These are phyloP conservation scores for Protomyctophum bolini DNA, from an alignment of 2,113 vertebrate species.

Conservation along the genomic window DNA sequence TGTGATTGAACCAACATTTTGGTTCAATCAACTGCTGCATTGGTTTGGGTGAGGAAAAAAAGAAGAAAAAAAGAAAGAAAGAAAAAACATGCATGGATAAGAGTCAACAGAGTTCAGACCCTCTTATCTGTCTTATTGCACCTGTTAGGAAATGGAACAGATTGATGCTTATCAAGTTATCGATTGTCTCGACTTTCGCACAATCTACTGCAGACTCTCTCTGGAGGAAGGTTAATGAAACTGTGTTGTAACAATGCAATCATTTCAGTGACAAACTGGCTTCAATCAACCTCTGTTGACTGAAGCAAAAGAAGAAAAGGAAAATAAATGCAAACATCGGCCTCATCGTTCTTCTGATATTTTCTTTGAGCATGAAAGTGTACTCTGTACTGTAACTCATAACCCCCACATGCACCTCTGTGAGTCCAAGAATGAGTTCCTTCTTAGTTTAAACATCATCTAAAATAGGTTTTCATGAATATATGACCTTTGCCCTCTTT, in stretches of 20 bases:
- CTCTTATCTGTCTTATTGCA: constrained; percentile 1
- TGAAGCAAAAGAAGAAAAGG: not conserved
- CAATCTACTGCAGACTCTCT: not conserved
- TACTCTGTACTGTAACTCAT: too few species aligned
- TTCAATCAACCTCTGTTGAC: not conserved
- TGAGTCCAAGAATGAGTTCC: too few species aligned
- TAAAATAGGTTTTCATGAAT: not conserved
- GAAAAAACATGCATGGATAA: not conserved
- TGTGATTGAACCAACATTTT: constrained; percentile 18
- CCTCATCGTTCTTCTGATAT: not conserved
- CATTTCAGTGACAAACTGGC: not conserved
- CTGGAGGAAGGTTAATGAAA: not conserved
- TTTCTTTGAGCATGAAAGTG: not conserved
- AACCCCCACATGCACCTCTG: too few species aligned
- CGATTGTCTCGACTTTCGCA: not conserved
- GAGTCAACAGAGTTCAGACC: not conserved
- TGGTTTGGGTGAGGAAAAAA: too few species aligned
- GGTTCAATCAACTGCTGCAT: constrained; percentile 6
- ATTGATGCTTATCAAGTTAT: too few species aligned
- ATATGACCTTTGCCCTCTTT: constrained; percentile 14
- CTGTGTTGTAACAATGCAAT: not conserved
- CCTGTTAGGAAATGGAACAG: not conserved
- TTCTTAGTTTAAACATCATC: not conserved
- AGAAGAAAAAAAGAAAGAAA: too few species aligned
- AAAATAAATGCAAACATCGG: not conserved